Conservation (phyloP, 2,888 invertebrate species). For the Rhagophthalmus giganteus region DNA sequence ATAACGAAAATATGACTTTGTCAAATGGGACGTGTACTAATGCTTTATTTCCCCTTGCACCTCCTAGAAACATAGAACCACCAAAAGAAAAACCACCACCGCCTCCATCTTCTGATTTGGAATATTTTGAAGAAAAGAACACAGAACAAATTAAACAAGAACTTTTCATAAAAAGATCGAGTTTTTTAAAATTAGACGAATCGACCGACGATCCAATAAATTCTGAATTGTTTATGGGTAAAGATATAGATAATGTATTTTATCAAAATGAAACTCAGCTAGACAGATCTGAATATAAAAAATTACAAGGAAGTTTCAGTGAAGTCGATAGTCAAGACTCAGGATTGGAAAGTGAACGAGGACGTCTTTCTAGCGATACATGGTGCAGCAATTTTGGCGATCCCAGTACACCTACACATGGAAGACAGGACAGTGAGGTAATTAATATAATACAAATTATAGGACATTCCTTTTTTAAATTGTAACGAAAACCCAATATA, state of each 20-base stretch:
- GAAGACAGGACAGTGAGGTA: constrained; percentile 79
- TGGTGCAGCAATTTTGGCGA: constrained; percentile 58
- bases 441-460: no score
- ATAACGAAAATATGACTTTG: constrained; percentile 55
- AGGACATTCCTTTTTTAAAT: no score
- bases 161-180: constrained; percentile 78
- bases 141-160: constrained; percentile 83
- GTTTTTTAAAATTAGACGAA: constrained; percentile 83
- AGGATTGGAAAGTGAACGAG: constrained; percentile 70
- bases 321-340: constrained; percentile 73
- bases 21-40: constrained; percentile 57
- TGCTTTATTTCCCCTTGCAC: constrained; percentile 47
- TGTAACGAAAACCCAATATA: no score
- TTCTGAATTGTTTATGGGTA: constrained; percentile 68
- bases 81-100: constrained; percentile 72
- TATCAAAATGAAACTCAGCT: constrained; percentile 79
- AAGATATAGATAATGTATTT: constrained; percentile 77
- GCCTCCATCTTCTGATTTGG: constrained; percentile 48
- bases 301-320: constrained; percentile 46
- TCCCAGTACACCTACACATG: constrained; percentile 58
- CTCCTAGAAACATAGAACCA: constrained; percentile 39
- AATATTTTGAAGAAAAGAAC: constrained; percentile 32
- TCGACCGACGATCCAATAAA: constrained; percentile 70
- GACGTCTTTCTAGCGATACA: constrained; percentile 60
- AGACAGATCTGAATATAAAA: constrained; percentile 76